phyloP scores from a whole-genome alignment of 2,797 vertebrate species.

The Danio tinwini region DNA sequence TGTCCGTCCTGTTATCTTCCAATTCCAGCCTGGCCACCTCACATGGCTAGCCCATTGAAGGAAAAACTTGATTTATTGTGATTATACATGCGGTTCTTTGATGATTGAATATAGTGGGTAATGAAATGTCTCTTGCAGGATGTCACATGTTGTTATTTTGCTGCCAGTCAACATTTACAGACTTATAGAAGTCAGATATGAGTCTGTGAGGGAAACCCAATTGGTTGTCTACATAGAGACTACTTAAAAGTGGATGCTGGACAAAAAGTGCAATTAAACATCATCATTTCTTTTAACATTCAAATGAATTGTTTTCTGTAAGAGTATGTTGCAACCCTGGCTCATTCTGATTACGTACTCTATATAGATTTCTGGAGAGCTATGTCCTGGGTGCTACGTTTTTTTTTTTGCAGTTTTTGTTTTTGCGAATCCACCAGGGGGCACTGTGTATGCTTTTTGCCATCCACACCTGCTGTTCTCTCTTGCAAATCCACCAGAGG shows the following conservation, averaged over 20 bases:
- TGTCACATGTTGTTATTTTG: constrained; percentile 40
- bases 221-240: constrained; percentile 1
- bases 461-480: too few species aligned
- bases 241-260: not conserved
- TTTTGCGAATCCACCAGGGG: too few species aligned
- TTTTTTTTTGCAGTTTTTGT: too few species aligned
- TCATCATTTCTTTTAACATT: not conserved
- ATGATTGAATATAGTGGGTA: constrained; percentile 45
- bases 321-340: too few species aligned
- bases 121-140: constrained; percentile 36
- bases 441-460: too few species aligned
- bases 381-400: too few species aligned
- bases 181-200: constrained; percentile 22
- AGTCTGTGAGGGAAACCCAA: not conserved
- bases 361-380: too few species aligned
- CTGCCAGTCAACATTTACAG: constrained; percentile 42
- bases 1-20: constrained; percentile 25
- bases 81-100: constrained; percentile 48
- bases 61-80: constrained; percentile 41
- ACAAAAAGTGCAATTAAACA: not conserved
- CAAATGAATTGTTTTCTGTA: too few species aligned
- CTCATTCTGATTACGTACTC: too few species aligned
- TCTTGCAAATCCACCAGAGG: too few species aligned
- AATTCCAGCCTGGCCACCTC: constrained; percentile 31
- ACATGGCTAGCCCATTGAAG: not conserved